Base-by-base conservation (phyloP, 2,888 invertebrate genomes). In the Caradrina clavipalpis region DNA sequence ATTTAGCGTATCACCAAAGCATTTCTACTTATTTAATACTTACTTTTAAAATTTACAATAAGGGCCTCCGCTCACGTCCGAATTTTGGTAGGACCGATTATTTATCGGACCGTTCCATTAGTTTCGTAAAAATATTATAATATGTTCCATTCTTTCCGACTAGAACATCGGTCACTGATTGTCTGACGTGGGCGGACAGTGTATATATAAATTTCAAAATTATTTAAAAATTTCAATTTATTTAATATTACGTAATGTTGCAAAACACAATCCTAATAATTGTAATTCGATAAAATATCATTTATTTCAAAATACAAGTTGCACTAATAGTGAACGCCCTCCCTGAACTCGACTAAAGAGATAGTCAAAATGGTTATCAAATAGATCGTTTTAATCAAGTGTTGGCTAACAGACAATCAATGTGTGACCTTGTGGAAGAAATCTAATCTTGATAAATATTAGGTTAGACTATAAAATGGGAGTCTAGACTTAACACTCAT, bases 391-490 rank as follows among this genome's bases (percentile, higher is more conserved):
- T 54, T 35, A 53, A 69, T 62, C 55, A 76, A 56, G 17, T 45
- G n/a, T 13, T 80, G 76, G 26, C 54, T 47, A 45, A 55, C 17
- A n/a, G 13, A 31, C 31, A 62, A 76, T 76, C 22, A 66, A 8
- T 55, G 15, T 19, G 5, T 26, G 47, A 59, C 70, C 81, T 76
- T 76, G 81, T 19, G 22, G 1, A 75, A 26, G 31, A 26, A 68
- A 49, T 19, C n/a, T 39, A 49, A 59, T 78, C 19, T 47, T 10
- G 17, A 17, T 42, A 31, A 21, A 3, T 53, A 47, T 57, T 11
- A 59, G 47, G 35, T 11, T 21, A 31, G 13, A 10, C 42, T 42
- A 56, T 55, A 35, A 54, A 35, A 55, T 61, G 26, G 11, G 47
- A 69, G 6, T 22, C 22, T 65, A 19, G 74, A 64, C 6, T 19